Conservation (phyloP, 2,888 invertebrate species). For the Cyclophora albipunctata region DNA sequence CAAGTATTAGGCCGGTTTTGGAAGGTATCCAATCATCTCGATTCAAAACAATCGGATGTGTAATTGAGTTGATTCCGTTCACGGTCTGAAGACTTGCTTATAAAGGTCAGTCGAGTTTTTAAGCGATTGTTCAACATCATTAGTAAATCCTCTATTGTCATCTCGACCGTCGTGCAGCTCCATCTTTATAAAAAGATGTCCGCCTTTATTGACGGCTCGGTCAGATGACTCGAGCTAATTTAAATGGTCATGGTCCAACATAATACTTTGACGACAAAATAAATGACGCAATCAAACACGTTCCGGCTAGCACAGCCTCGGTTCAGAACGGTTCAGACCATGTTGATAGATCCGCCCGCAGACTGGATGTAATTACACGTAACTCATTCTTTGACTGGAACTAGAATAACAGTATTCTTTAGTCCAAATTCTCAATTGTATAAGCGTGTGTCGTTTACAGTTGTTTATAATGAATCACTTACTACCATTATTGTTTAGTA, state of each 20-base stretch:
- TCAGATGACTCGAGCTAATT: constrained; percentile 22
- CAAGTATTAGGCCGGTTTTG: constrained; percentile 28
- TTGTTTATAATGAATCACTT: not conserved
- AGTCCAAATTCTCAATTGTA: constrained; percentile 1
- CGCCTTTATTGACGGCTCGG: constrained; percentile 15
- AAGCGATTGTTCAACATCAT: constrained; percentile 18
- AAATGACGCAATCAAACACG: constrained; percentile 21
- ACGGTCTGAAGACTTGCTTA: constrained; percentile 28
- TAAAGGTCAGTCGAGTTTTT: constrained; percentile 39
- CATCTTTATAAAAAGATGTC: constrained; percentile 29
- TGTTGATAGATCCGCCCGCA: too few relatives aligned
- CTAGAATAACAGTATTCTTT: constrained; percentile 2
- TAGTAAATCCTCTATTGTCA: constrained; percentile 22
- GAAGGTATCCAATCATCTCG: constrained; percentile 40
- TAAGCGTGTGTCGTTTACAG: constrained; percentile 7
- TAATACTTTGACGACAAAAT: constrained; percentile 8
- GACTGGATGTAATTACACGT: too few relatives aligned
- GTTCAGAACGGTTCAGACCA: too few relatives aligned
- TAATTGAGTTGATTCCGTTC: constrained; percentile 42
- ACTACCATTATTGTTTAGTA: too few relatives aligned
- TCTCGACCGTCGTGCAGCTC: constrained; percentile 22
- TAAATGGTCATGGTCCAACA: constrained; percentile 20
- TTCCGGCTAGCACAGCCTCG: too few relatives aligned
- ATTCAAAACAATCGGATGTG: constrained; percentile 39
- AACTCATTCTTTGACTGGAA: not conserved